These are phyloP conservation scores for Prenolepis imparis DNA, from an alignment of 2,888 invertebrate genomes.

Conservation along the genomic window DNA sequence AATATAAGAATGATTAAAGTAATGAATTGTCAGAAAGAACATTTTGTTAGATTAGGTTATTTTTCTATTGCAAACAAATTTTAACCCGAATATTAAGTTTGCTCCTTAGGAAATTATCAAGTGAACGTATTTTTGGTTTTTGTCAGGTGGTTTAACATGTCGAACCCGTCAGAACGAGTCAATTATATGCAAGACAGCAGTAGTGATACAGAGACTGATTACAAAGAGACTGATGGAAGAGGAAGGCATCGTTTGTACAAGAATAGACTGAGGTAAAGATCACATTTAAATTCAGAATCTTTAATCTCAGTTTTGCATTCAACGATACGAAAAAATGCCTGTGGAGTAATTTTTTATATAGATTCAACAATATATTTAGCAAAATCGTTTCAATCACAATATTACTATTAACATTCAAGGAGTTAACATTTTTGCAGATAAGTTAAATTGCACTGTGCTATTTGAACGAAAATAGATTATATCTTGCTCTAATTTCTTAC, in stretches of 20 bases:
- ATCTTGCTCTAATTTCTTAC: constrained; percentile 1
- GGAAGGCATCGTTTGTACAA: constrained; percentile 89
- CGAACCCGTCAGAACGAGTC: constrained; percentile 82
- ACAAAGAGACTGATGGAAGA: constrained; percentile 91
- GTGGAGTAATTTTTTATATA: constrained; percentile 32
- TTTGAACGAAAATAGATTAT: background rate
- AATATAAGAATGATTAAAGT: background rate
- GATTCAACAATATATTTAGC: background rate
- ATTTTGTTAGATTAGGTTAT: background rate
- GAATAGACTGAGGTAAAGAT: constrained; percentile 90
- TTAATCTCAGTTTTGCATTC: background rate
- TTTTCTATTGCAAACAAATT: background rate
- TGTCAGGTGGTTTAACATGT: constrained; percentile 84
- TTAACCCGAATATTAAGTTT: background rate
- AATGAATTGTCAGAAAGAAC: background rate
- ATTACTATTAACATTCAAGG: background rate
- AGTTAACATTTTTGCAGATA: background rate
- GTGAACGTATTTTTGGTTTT: constrained; percentile 28
- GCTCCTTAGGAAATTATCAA: background rate
- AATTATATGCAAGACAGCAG: constrained; percentile 90
- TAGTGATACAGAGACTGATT: constrained; percentile 94
- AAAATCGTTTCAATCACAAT: background rate
- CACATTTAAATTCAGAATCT: background rate
- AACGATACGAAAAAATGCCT: background rate
- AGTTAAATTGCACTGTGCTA: constrained; percentile 7